Base-by-base conservation (phyloP, 2,797 vertebrate genomes). In the Hephaestus fuliginosus region DNA sequence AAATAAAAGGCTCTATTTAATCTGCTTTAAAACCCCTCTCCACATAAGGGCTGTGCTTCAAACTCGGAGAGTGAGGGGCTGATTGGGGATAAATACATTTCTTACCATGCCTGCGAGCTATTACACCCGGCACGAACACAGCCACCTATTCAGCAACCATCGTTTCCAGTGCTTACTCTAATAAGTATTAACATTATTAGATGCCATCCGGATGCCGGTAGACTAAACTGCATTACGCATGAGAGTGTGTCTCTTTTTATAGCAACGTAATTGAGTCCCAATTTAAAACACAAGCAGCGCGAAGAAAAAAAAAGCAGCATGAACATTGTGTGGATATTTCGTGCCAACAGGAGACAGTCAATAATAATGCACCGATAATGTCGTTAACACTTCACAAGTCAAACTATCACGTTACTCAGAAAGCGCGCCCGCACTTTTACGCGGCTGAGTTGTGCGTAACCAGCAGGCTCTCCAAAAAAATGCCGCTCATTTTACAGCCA, bases 1-100 rank as follows among this genome's bases (percentile, higher is more conserved):
- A 97, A 99, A 98, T 98, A 98, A 98, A 96, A 97, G 96, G 96
- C 97, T 97, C 95, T 95, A 96, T 98, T 98, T 99, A 99, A 99
- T 99, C 98, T 97, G 97, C 96, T 96, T 97, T 97, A 97, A 98
- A 97, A 96, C 96, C 97, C 96, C 96, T 97, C 90, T 97, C 96
- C 97, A 96, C 97, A 97, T 95, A 96, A 95, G 96, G 97, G 96
- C 96, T 96, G 96, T 94, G 96, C 97, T 96, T 95, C 95, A 94
- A 96, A 97, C 96, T 96, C 96, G 91, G 92, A 95, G 96, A 98
- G 96, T 96, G 96, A 97, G 97, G 85, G 95, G 94, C 95, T 97
- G 97, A 97, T 97, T 97, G 97, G 95, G 97, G 96, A 97, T 98
- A 97, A 98, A 98, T 97, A 96, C 95, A 96, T 96, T 97, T 97